Conservation (phyloP, 2,888 invertebrate species). For the Biston betularia region DNA sequence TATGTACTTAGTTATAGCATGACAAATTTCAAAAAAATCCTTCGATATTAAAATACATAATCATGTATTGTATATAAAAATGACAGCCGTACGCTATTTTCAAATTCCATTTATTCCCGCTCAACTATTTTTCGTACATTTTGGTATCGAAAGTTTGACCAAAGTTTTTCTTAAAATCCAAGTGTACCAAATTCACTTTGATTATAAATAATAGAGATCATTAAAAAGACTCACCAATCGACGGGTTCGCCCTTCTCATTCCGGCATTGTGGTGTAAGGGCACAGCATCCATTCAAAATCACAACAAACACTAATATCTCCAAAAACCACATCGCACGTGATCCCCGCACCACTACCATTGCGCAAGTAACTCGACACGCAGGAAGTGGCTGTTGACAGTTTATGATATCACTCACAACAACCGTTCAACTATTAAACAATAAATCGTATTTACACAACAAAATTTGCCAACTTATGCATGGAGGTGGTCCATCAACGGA, state of each 20-base stretch:
- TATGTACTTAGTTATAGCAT: no score
- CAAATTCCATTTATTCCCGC: no score
- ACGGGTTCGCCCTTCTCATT: constrained; percentile 89
- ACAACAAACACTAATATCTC: constrained; percentile 55
- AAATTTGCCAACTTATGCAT: constrained; percentile 28
- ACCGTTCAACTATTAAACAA: constrained; percentile 66
- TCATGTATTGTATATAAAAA: no score
- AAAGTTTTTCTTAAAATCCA: no score
- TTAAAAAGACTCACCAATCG: constrained; percentile 87
- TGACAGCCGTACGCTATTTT: no score
- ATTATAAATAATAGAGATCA: neutral
- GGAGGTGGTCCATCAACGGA: neutral
- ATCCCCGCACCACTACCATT: constrained; percentile 50
- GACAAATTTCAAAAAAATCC: no score
- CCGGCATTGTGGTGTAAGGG: constrained; percentile 78
- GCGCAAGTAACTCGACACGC: constrained; percentile 64
- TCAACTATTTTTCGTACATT: no score
- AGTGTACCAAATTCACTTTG: no score
- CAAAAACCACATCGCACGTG: constrained; percentile 61
- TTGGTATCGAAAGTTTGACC: no score
- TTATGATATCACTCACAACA: constrained; percentile 66
- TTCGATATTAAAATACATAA: no score
- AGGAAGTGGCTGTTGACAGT: constrained; percentile 63
- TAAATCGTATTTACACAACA: constrained; percentile 67
- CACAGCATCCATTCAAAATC: constrained; percentile 57